Evolutionary conservation across 2,797 vertebrate species (phyloP).

Genomic region (Cirrhinus mrigala): DNA sequence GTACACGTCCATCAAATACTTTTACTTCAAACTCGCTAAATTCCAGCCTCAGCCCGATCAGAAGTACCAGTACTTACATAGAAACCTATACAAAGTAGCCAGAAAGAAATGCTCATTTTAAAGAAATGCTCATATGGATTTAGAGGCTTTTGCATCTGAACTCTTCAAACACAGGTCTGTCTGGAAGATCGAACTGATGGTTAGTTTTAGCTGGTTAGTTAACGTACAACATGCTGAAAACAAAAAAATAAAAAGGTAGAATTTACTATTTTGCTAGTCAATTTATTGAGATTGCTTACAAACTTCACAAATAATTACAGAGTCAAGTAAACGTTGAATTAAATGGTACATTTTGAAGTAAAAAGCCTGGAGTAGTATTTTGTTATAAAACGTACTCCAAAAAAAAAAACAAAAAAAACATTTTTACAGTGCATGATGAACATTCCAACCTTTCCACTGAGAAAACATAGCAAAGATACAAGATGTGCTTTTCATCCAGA

Average conservation of each 20-base stretch:
- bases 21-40: too few relatives aligned
- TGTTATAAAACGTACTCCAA: background rate
- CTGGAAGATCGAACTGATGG: background rate
- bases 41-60: too few relatives aligned
- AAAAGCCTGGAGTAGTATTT: accelerated
- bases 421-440: conserved; percentile 58
- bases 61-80: too few relatives aligned
- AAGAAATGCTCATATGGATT: too few relatives aligned
- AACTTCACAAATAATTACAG: background rate
- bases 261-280: background rate
- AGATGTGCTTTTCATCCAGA: too few relatives aligned
- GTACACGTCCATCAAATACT: too few relatives aligned
- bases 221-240: too few relatives aligned
- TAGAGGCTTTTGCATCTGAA: too few relatives aligned
- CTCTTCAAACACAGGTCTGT: too few relatives aligned
- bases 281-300: background rate
- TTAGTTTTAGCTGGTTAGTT: too few relatives aligned
- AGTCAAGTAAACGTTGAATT: background rate
- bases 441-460: conserved; percentile 8
- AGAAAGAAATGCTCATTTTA: too few relatives aligned
- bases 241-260: background rate
- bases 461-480: background rate
- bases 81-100: too few relatives aligned
- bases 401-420: background rate
- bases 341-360: background rate